Base-by-base conservation (phyloP, 2,888 invertebrate species). In the Hirudinaria manillensis region DNA sequence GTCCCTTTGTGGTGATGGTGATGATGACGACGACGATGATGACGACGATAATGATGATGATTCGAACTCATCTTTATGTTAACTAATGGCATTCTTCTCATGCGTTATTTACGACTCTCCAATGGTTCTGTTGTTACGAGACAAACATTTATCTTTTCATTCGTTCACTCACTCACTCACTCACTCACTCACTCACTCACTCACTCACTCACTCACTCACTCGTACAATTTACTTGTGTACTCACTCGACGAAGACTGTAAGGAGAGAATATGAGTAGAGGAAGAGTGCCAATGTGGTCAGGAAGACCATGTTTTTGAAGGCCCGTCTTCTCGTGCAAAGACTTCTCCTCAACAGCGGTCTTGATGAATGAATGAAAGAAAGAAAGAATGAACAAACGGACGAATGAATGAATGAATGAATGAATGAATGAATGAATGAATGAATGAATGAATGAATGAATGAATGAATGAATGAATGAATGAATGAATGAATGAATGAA, bases 311-410 rank as follows among this genome's bases (percentile, higher is more conserved):
- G 29, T 76, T 76, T 51, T 76, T 70, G 19, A 77, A 72, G 21
- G 79, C 79, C 0, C 79, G 68, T n/a, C 70, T 73, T 19, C 78
- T 75, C 36, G 79, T 79, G 77, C 79, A 79, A 19, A 79, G 71
- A 29, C 68, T 34, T 36, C 78, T 78, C 7, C 78, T 70, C 16
- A 67, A 51, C 27, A 79, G 77, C 36, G 79, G 79, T 34, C 78
- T 61, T 4, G 13, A 13, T 61, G 61, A 61, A 61, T n/a, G 61
- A 61, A 21, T 61, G 61, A 61, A 61, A 19, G 61, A 13, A 61
- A 19, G 3, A 1, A 61, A 19, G 7, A 61, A 61, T 61, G 3
- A 61, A 61, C 21, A 1, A 61, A 56, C 6, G 61, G 13, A 56
- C 13, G 61, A 61, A 19, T 61, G 61, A 10, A 61, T 61, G 61